Conservation (phyloP, 2,113 vertebrate species). For the Clarias gariepinus region DNA sequence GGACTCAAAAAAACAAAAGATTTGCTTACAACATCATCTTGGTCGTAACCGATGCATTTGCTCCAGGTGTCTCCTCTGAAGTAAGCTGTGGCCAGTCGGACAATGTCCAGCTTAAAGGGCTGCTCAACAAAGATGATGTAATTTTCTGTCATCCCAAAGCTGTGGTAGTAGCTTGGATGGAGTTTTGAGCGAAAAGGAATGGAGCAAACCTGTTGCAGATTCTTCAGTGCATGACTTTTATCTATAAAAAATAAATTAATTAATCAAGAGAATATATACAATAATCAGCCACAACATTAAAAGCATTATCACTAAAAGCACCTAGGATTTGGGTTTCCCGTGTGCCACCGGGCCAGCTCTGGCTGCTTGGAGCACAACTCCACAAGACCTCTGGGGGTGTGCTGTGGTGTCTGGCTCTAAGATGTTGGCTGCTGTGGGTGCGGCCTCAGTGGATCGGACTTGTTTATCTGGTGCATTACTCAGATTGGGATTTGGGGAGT, state of each 20-base stretch:
- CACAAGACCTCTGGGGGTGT: too few species aligned
- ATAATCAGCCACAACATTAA: too few species aligned
- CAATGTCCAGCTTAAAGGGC: conserved; percentile 84
- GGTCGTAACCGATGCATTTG: conserved; percentile 79
- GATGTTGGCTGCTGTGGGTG: too few species aligned
- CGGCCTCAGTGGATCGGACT: too few species aligned
- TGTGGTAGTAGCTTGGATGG: conserved; percentile 91
- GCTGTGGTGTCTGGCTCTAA: too few species aligned
- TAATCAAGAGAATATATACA: background rate
- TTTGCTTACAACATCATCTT: conserved; percentile 78
- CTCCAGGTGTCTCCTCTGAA: conserved; percentile 85
- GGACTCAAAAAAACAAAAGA: background rate
- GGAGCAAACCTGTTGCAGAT: conserved; percentile 78
- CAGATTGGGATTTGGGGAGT: too few species aligned
- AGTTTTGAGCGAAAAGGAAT: conserved; percentile 79
- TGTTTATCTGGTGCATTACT: too few species aligned
- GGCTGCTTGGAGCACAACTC: too few species aligned
- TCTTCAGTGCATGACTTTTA: conserved; percentile 66
- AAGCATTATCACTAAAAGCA: too few species aligned
- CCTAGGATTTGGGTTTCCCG: too few species aligned
- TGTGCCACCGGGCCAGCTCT: too few species aligned
- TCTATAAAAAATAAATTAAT: background rate
- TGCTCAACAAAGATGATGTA: conserved; percentile 90
- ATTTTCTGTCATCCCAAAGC: conserved; percentile 89
- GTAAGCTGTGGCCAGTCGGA: conserved; percentile 87